Evolutionary conservation across 1,140 invertebrate genomes (phyloP).

Genomic region (Scaptomyza graminum): DNA sequence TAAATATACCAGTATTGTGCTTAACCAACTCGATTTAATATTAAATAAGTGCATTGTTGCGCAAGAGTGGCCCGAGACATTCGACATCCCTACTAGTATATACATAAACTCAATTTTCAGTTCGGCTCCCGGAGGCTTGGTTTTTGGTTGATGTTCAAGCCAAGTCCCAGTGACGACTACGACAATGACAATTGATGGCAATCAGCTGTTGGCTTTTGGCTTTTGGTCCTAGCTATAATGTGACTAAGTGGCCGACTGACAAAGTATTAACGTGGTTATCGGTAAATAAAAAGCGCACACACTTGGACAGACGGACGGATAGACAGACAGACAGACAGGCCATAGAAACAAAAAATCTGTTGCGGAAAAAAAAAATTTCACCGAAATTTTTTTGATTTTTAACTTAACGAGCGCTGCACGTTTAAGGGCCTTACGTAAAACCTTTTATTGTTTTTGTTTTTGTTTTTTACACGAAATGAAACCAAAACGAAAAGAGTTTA

Average conservation of each 20-base stretch:
- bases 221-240: constrained; percentile 44
- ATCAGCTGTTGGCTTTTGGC: constrained; percentile 46
- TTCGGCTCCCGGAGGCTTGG: constrained; percentile 2
- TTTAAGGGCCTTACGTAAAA: constrained; percentile 78
- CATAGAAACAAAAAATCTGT: constrained; percentile 11
- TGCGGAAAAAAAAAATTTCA: constrained; percentile 27
- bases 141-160: constrained; percentile 2
- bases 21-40: not conserved
- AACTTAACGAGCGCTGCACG: constrained; percentile 74
- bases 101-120: constrained; percentile 4
- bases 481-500: constrained; percentile 53
- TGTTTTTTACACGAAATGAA: constrained; percentile 22
- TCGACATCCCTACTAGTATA: constrained; percentile 10
- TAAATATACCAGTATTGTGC: not conserved
- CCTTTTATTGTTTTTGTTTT: no score
- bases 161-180: no score
- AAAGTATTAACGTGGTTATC: constrained; percentile 62
- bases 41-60: constrained; percentile 24
- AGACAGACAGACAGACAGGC: not conserved
- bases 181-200: constrained; percentile 31
- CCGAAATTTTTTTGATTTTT: constrained; percentile 28
- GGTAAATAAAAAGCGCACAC: constrained; percentile 43
- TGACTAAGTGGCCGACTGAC: constrained; percentile 58
- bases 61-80: constrained; percentile 8
- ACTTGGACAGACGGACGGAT: not conserved